These are phyloP conservation scores for Sebastes taczanowskii DNA, from an alignment of 2,797 vertebrate genomes.

Conservation along the genomic window DNA sequence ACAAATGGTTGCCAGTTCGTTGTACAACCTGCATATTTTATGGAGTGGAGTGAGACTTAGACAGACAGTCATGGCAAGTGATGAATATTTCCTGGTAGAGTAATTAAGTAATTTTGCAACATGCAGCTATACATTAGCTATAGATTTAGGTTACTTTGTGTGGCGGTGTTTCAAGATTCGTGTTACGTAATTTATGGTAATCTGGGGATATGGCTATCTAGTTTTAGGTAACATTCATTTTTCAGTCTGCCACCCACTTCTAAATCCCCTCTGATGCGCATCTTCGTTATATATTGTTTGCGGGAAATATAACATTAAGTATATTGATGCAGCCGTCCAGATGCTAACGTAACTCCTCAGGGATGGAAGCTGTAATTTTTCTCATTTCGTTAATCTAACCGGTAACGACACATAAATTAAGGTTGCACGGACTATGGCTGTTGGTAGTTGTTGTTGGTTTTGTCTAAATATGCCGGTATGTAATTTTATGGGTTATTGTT, in stretches of 20 bases:
- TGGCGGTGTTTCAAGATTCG: not conserved
- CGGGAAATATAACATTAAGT: not conserved
- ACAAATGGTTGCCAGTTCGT: not conserved
- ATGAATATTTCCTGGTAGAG: not conserved
- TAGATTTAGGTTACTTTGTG: not conserved
- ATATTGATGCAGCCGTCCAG: too few species aligned
- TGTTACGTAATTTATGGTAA: not conserved
- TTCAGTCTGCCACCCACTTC: not conserved
- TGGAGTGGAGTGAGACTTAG: too few species aligned
- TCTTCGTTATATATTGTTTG: not conserved
- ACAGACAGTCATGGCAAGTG: not conserved
- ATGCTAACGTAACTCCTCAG: not conserved
- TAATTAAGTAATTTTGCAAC: too few species aligned
- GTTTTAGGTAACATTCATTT: not conserved
- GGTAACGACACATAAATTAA: too few species aligned
- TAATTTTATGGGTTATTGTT: not conserved
- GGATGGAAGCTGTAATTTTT: not conserved
- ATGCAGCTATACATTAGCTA: not conserved
- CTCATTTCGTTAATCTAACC: too few species aligned
- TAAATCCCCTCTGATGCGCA: not conserved
- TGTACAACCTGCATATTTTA: not conserved
- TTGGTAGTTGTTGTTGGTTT: too few species aligned
- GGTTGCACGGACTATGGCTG: too few species aligned
- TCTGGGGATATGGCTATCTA: rapidly evolving
- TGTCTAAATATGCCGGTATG: too few species aligned